These are phyloP conservation scores for Mnemiopsis leidyi DNA, from an alignment of 37 sponge, comb jelly and placozoan species.

Conservation along the genomic window DNA sequence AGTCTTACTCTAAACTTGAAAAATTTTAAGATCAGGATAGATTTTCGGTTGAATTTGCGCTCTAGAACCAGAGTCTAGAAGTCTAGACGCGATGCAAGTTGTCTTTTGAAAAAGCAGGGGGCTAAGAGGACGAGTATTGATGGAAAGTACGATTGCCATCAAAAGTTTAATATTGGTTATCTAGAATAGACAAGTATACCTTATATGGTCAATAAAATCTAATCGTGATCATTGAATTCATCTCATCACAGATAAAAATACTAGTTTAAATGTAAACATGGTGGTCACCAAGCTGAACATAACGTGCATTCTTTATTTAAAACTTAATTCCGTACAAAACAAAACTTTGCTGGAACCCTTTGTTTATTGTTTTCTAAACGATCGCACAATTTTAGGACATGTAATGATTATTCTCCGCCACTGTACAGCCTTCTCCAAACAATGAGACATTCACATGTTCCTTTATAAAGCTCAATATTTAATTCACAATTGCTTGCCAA, in stretches of 20 bases:
- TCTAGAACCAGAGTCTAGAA: too few species aligned
- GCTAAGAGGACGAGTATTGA: too few species aligned
- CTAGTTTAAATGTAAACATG: not conserved
- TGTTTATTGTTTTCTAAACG: not conserved
- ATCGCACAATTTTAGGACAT: not conserved
- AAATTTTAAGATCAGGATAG: too few species aligned
- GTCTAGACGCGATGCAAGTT: too few species aligned
- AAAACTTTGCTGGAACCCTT: not conserved
- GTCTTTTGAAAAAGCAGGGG: too few species aligned
- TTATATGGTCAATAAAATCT: too few species aligned
- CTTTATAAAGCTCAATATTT: not conserved
- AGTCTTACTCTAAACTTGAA: too few species aligned
- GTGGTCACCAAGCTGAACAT: not conserved
- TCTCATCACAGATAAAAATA: not conserved
- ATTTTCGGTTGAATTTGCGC: too few species aligned
- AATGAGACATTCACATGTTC: not conserved
- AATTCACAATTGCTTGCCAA: slow-evolving; percentile 44
- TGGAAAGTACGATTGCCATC: too few species aligned
- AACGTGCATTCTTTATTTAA: not conserved
- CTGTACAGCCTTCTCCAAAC: not conserved
- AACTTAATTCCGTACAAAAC: not conserved
- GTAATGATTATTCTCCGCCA: not conserved
- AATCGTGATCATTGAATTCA: not conserved
- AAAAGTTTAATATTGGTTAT: too few species aligned
- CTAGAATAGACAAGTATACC: too few species aligned